Base-by-base conservation (phyloP, 1,140 invertebrate species). In the Leptopilina boulardi region DNA sequence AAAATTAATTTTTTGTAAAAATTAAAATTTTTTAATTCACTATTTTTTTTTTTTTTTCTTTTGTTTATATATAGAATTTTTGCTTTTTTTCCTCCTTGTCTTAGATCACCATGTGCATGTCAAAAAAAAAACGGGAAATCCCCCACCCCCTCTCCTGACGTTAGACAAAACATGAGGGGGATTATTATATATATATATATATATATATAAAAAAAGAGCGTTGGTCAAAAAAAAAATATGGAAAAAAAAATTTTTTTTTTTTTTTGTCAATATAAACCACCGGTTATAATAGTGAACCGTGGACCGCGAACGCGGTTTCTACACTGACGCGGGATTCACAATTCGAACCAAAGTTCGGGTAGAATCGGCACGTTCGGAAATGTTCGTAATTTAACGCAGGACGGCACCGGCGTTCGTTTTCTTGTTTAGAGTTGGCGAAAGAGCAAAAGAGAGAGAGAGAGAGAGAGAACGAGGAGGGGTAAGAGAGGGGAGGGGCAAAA, bases 251-350 rank as follows among this genome's bases (percentile, higher is more conserved):
- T 56, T 6, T 56, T 54, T 19, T 9, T 19, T 19, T 19, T 56
- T 34, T 66, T 34, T 38, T 4, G 34, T 38, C 34, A 38, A 38
- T 38, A 78, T 80, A 83, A 83, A 77, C 79, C 74, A 76, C 79
- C 78, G 84, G 83, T 86, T 89, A 85, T 85, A 91, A 90, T 90
- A 82, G 84, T 89, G 89, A 90, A 91, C 90, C 89, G 89, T 90
- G 89, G 89, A 90, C 90, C 90, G 90, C 90, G 90, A 87, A 91
- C 87, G 90, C 89, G 90, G 89, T 88, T 87, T 89, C 85, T 90
- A 88, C 89, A 91, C 90, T 91, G 90, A 91, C 87, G 89, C 90
- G 90, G 90, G 89, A 89, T 85, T 78, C 83, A 84, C 86, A 85
- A 91, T 91, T 91, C 90, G 89, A 91, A 91, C 86, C 79, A 54